phyloP scores from a whole-genome alignment of 2,888 invertebrate species.

The Cataglyphis livida region DNA sequence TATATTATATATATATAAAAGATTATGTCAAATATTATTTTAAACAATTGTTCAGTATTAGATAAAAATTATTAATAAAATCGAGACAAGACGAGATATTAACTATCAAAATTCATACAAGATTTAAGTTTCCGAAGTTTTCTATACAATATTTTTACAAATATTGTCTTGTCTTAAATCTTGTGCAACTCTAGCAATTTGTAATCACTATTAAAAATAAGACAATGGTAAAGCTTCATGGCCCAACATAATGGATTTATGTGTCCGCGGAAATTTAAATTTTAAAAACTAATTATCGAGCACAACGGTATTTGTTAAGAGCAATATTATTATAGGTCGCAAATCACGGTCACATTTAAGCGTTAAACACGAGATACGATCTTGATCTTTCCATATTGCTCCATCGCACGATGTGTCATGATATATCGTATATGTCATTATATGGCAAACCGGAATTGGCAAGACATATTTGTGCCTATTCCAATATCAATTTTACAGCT shows the following conservation, averaged over 20 bases:
- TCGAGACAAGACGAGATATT: too few species aligned
- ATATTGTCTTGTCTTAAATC: too few species aligned
- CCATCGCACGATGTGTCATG: conserved; percentile 34
- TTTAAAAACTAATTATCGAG: not conserved
- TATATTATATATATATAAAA: too few species aligned
- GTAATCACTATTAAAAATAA: not conserved
- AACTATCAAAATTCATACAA: too few species aligned
- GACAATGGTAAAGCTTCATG: not conserved
- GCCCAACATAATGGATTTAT: not conserved
- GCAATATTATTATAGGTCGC: conserved; percentile 1
- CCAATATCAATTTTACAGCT: conserved; percentile 67
- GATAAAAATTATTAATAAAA: too few species aligned
- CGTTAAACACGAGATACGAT: conserved; percentile 21
- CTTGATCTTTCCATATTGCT: conserved; percentile 52
- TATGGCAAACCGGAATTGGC: conserved; percentile 35
- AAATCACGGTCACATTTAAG: conserved; percentile 19
- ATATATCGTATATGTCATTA: conserved; percentile 37
- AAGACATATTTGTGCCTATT: conserved; percentile 54
- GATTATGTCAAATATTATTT: too few species aligned
- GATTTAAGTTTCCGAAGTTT: too few species aligned
- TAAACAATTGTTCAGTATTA: too few species aligned
- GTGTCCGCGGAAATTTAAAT: not conserved
- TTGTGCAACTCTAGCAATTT: too few species aligned
- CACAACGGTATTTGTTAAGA: not conserved
- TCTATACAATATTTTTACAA: too few species aligned